A percentile compares a stretch with the other conserved stretches of the same genome.
phyloP scores from a whole-genome alignment of 2,888 invertebrate species.

The Steinernema carpocapsae region DNA sequence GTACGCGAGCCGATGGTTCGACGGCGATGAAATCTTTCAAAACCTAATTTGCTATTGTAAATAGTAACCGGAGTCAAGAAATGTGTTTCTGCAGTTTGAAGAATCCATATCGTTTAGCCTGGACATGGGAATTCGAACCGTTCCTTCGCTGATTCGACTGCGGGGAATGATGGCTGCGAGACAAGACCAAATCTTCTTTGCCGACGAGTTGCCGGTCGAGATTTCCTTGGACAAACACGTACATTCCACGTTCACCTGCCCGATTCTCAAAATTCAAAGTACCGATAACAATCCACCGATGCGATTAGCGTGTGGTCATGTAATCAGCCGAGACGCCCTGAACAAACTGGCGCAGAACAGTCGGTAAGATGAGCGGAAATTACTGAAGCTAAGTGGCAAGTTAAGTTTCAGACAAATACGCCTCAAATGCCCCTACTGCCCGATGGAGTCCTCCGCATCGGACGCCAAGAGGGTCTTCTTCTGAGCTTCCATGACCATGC shows the following conservation, averaged over 20 bases:
- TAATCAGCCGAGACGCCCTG: constrained; percentile 94
- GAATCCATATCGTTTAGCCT: constrained; percentile 74
- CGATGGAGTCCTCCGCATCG: constrained; percentile 81
- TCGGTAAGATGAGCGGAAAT: constrained; percentile 3
- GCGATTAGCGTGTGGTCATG: constrained; percentile 94
- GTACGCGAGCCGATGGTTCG: background rate
- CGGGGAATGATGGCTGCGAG: constrained; percentile 36
- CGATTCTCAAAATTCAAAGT: constrained; percentile 93
- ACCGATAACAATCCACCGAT: constrained; percentile 96
- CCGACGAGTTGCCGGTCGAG: constrained; percentile 87
- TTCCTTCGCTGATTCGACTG: constrained; percentile 92
- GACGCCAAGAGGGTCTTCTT: constrained; percentile 43
- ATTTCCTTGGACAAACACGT: constrained; percentile 74
- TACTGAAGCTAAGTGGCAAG: background rate
- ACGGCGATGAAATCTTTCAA: background rate
- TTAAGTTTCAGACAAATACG: constrained; percentile 17
- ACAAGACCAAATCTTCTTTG: constrained; percentile 84
- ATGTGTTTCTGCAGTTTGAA: constrained; percentile 8
- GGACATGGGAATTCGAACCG: constrained; percentile 87
- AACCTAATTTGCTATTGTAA: too few species aligned
- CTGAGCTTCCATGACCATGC: constrained; percentile 28
- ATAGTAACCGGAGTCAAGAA: background rate
- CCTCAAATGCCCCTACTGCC: constrained; percentile 94
- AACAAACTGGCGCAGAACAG: constrained; percentile 77
- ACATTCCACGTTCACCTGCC: constrained; percentile 98